Conservation (phyloP, 2,888 invertebrate species). For the Celastrina argiolus region DNA sequence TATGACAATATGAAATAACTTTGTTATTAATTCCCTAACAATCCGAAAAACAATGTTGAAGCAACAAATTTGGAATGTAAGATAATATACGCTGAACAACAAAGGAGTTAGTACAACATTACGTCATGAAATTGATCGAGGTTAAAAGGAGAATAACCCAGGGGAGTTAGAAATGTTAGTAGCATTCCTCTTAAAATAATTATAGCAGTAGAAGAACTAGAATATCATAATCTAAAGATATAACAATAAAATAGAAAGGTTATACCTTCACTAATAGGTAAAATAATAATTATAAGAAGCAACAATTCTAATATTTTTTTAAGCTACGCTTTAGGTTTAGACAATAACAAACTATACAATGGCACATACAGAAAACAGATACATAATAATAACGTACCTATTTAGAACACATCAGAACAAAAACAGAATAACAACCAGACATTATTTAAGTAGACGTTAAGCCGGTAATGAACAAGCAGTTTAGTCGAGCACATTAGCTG, state of each 20-base stretch:
- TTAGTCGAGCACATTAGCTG: not conserved
- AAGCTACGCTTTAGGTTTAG: no score
- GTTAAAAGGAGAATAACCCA: not conserved
- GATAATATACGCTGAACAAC: not conserved
- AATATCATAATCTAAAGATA: not conserved
- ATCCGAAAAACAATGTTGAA: conserved; percentile 6
- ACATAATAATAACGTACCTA: not conserved
- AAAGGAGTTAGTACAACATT: not conserved
- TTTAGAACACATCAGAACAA: not conserved
- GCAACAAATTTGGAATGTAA: conserved; percentile 2
- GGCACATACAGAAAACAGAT: not conserved
- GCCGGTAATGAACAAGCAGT: conserved; percentile 3
- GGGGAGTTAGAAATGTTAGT: not conserved
- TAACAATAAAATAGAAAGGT: no score
- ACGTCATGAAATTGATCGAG: conserved; percentile 12
- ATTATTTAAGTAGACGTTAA: conserved; percentile 4
- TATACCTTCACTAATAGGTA: no score
- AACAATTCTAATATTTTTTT: no score
- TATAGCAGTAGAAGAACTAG: not conserved
- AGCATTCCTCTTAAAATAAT: not conserved
- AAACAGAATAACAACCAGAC: conserved; percentile 1
- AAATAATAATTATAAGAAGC: no score
- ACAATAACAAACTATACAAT: not conserved
- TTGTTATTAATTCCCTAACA: conserved; percentile 13
- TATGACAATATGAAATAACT: conserved; percentile 10